A percentile compares a stretch with the other conserved stretches of the same genome.
Evolutionary conservation across 2,113 vertebrate genomes (phyloP).

Genomic region (Tragelaphus strepsiceros): DNA sequence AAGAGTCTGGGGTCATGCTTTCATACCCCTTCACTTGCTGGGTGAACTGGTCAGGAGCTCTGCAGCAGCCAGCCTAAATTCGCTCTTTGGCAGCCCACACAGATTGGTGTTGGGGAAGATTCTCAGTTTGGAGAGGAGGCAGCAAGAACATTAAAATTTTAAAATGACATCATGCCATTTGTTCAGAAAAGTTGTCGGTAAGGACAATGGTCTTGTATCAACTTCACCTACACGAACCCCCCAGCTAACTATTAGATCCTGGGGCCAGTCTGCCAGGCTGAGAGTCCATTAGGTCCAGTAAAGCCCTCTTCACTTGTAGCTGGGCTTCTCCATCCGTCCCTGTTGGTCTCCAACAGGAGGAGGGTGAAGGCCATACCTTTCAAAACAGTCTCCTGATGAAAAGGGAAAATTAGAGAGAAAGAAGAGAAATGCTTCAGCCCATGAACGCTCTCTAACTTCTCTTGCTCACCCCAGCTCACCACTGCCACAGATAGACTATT

Average conservation of each 20-base stretch:
- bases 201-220: background rate
- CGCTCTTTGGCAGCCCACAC: too few relatives aligned
- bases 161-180: background rate
- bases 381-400: background rate
- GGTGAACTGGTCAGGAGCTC: background rate
- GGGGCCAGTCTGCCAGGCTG: background rate
- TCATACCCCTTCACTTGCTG: background rate
- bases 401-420: background rate
- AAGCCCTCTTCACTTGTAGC: background rate
- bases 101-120: background rate
- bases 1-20: background rate
- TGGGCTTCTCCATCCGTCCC: background rate
- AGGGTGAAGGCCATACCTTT: background rate
- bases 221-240: background rate
- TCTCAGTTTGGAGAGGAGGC: background rate
- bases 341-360: background rate
- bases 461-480: background rate
- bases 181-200: background rate
- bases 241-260: background rate
- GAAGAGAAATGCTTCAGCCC: background rate
- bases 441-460: background rate
- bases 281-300: rapidly evolving
- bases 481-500: background rate
- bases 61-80: background rate
- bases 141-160: background rate